Conservation (phyloP, 2,113 vertebrate species). For the Cnemophilus loriae region DNA sequence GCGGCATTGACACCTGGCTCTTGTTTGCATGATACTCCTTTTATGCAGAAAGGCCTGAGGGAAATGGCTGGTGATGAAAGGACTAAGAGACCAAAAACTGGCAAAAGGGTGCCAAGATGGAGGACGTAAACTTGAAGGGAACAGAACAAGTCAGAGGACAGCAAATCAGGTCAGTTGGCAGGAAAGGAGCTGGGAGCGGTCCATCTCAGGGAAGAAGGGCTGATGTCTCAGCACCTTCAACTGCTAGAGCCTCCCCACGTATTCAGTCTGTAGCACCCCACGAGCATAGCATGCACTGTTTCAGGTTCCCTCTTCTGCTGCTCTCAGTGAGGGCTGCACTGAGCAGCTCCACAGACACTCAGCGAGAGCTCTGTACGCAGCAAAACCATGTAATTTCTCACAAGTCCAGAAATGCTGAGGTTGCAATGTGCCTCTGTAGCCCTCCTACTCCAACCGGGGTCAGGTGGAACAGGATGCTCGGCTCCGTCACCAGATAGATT, state of each 20-base stretch:
- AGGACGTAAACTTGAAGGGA: background rate
- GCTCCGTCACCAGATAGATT: accelerated
- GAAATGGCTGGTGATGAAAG: background rate
- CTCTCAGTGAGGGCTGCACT: background rate
- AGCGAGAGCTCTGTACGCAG: accelerated
- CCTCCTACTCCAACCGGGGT: background rate
- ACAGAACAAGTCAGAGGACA: background rate
- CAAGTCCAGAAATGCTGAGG: background rate
- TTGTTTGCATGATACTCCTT: background rate
- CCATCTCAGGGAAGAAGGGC: background rate
- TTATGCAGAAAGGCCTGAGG: background rate
- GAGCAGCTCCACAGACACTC: background rate
- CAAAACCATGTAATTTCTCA: background rate
- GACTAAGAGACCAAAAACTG: background rate
- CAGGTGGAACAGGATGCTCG: background rate
- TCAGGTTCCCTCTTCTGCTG: background rate
- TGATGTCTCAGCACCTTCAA: background rate
- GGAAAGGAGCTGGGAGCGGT: background rate
- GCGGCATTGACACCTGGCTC: background rate
- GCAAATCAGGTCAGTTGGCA: accelerated
- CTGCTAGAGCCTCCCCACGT: background rate
- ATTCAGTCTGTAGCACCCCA: background rate
- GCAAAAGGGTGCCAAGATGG: background rate
- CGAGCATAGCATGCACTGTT: accelerated
- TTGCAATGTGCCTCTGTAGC: background rate